A percentile compares a stretch with the other conserved stretches of the same genome.
phyloP scores from a whole-genome alignment of 1,140 invertebrate genomes.

The Paralvinella palmiformis region DNA sequence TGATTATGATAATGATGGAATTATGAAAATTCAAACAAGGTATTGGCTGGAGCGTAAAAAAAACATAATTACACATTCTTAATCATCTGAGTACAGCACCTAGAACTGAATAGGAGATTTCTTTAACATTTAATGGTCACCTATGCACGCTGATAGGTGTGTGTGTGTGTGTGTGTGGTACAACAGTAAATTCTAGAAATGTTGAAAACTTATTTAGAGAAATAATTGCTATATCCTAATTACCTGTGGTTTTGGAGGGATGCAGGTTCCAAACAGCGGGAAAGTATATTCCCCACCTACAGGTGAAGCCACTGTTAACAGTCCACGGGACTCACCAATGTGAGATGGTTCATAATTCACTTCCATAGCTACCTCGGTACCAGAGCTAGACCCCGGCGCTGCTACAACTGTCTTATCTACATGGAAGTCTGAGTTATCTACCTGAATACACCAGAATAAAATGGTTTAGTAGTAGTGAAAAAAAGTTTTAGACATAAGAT shows the following conservation, averaged over 20 bases:
- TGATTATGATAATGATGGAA: neutral
- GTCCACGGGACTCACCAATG: slow-evolving; percentile 41
- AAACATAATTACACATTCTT: no score
- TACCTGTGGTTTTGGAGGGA: slow-evolving; percentile 46
- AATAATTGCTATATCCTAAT: neutral
- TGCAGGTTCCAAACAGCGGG: slow-evolving; percentile 46
- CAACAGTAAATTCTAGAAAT: no score
- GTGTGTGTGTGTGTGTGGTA: no score
- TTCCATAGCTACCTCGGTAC: slow-evolving; percentile 46
- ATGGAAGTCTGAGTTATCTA: slow-evolving; percentile 48
- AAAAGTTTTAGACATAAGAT: no score
- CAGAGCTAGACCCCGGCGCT: slow-evolving; percentile 35
- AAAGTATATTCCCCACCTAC: slow-evolving; percentile 48
- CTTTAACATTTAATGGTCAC: no score
- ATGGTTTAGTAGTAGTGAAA: no score
- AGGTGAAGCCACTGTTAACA: slow-evolving; percentile 38
- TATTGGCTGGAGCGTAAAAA: no score
- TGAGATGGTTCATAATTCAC: slow-evolving; percentile 49
- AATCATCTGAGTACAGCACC: no score
- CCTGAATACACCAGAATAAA: no score
- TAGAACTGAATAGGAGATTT: no score
- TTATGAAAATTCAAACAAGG: neutral
- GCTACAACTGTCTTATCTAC: slow-evolving; percentile 45
- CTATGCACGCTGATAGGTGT: no score
- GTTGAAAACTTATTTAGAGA: no score